These are phyloP conservation scores for Myxocyprinus asiaticus DNA, from an alignment of 2,113 vertebrate species.

Conservation along the genomic window DNA sequence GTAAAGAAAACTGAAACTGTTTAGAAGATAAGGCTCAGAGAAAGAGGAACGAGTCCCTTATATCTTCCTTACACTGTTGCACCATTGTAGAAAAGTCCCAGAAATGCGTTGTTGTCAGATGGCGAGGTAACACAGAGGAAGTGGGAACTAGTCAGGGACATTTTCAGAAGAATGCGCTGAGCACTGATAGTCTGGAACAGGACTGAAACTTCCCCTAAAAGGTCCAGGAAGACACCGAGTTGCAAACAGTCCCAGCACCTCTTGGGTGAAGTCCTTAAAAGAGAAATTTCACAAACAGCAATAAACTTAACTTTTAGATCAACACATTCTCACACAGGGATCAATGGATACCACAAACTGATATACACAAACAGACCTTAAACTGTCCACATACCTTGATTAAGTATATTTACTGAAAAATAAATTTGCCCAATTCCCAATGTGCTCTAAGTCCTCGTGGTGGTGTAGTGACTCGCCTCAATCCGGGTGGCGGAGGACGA, in stretches of 20 bases:
- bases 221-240: conserved; percentile 80
- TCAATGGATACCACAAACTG: too few relatives aligned
- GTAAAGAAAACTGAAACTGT: too few relatives aligned
- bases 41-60: too few relatives aligned
- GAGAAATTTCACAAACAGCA: neutral
- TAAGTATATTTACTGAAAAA: too few relatives aligned
- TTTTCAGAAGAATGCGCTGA: conserved; percentile 60
- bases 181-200: conserved; percentile 85
- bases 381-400: too few relatives aligned
- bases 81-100: conserved; percentile 89
- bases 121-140: conserved; percentile 89
- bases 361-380: neutral
- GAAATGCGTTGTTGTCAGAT: conserved; percentile 85
- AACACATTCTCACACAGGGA: too few relatives aligned
- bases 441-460: too few relatives aligned
- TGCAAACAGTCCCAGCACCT: conserved; percentile 76
- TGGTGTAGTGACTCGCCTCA: too few relatives aligned
- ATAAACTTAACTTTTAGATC: neutral
- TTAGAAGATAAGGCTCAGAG: too few relatives aligned
- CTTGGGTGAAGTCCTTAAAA: conserved; percentile 81
- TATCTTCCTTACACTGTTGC: conserved; percentile 74
- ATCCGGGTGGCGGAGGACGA: too few relatives aligned
- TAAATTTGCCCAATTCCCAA: too few relatives aligned
- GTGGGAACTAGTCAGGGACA: conserved; percentile 86
- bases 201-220: conserved; percentile 84